phyloP scores from a whole-genome alignment of 2,113 vertebrate genomes.

The Diadophis punctatus region DNA sequence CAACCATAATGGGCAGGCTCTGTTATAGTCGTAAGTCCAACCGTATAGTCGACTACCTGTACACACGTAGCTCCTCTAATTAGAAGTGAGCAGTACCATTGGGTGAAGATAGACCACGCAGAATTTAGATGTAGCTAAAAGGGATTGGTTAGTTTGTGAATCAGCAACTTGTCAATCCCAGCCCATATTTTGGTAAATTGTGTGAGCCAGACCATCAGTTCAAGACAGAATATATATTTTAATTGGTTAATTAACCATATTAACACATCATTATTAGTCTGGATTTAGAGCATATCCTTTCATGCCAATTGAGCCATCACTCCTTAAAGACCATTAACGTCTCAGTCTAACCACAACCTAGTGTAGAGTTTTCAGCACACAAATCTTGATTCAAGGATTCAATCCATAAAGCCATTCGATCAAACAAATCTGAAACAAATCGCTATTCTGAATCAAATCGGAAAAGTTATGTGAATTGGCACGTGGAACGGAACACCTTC shows the following conservation, averaged over 20 bases:
- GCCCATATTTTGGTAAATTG: neutral
- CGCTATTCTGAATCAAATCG: neutral
- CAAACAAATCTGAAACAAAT: neutral
- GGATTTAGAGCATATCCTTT: neutral
- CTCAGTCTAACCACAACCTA: neutral
- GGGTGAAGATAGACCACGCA: neutral
- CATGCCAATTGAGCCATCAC: neutral
- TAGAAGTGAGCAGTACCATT: no score
- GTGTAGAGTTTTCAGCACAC: neutral
- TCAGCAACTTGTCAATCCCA: neutral
- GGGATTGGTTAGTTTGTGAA: neutral
- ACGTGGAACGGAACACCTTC: neutral
- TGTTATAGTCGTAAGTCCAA: no score
- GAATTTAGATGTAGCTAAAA: neutral
- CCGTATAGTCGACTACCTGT: no score
- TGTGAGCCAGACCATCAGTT: neutral
- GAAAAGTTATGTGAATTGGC: neutral
- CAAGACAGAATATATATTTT: neutral
- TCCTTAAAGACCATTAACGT: neutral
- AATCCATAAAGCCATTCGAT: neutral
- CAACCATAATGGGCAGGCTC: no score
- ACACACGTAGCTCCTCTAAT: no score
- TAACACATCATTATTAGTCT: neutral
- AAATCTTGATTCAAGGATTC: neutral
- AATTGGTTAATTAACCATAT: neutral